Conservation (phyloP, 1,140 invertebrate species). For the Epicauta chinensis region DNA sequence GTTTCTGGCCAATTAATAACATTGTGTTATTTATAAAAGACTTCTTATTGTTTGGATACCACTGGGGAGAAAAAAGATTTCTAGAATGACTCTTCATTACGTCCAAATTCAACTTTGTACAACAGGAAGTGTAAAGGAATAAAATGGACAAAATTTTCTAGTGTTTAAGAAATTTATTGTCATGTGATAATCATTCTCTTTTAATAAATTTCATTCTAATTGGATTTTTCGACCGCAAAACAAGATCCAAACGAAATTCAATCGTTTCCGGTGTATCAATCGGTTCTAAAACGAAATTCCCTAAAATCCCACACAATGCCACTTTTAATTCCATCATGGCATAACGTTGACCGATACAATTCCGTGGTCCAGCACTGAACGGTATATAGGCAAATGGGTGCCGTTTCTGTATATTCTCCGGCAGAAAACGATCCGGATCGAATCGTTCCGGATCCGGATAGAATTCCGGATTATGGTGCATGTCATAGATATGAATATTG, state of each 20-base stretch:
- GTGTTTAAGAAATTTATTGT: too few relatives aligned
- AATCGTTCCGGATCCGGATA: constrained; percentile 59
- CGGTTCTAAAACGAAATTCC: constrained; percentile 50
- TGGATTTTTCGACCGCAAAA: constrained; percentile 3
- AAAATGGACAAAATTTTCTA: too few relatives aligned
- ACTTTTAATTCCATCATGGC: constrained; percentile 70
- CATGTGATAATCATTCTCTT: background rate
- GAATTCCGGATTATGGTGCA: constrained; percentile 24
- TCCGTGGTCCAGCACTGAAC: constrained; percentile 57
- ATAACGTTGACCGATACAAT: constrained; percentile 69
- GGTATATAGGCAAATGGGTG: constrained; percentile 53
- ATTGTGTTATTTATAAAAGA: too few relatives aligned
- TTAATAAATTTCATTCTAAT: constrained; percentile 3
- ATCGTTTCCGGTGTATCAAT: constrained; percentile 25
- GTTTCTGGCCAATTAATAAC: too few relatives aligned
- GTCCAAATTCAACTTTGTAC: too few relatives aligned
- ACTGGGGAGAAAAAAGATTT: too few relatives aligned
- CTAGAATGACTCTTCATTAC: too few relatives aligned
- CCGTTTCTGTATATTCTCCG: constrained; percentile 45
- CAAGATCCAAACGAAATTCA: background rate
- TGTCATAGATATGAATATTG: constrained; percentile 15
- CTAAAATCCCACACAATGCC: constrained; percentile 56
- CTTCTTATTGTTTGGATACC: too few relatives aligned
- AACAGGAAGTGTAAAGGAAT: too few relatives aligned
- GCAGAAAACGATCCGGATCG: constrained; percentile 61